Percentiles rank a stretch among this genome's conserved stretches.
Evolutionary conservation across 37 sponge, comb jelly and placozoan species (phyloP).

Genomic region (Ephydatia muelleri): DNA sequence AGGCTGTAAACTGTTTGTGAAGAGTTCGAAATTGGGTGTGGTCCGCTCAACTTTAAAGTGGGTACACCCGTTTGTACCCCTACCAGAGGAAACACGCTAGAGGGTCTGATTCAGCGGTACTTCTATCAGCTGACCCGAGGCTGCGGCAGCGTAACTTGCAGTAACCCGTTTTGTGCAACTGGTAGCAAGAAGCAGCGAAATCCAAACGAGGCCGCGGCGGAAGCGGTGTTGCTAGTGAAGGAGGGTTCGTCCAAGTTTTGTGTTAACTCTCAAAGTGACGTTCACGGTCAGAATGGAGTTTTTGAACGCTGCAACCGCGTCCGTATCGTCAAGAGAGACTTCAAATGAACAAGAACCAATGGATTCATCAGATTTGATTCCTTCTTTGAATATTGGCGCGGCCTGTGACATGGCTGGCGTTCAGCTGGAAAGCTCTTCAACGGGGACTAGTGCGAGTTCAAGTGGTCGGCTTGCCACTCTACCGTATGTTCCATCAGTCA

Average conservation of each 20-base stretch:
- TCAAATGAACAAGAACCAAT: not conserved
- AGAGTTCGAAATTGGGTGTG: not conserved
- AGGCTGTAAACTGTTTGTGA: not conserved
- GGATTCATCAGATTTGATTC: not conserved
- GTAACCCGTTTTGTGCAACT: constrained; percentile 74
- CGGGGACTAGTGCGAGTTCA: not conserved
- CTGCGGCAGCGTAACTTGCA: constrained; percentile 63
- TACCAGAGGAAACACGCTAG: not conserved
- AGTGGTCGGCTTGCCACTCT: not conserved
- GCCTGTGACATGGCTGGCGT: not conserved
- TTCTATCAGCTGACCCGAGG: constrained; percentile 81
- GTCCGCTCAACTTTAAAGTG: not conserved
- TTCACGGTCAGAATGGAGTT: not conserved
- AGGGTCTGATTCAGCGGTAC: constrained; percentile 29
- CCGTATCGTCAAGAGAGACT: not conserved
- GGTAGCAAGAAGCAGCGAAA: constrained; percentile 35
- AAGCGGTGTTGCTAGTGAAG: constrained; percentile 38
- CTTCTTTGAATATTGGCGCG: not conserved
- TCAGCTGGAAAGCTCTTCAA: not conserved
- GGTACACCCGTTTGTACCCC: not conserved
- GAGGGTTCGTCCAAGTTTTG: not conserved
- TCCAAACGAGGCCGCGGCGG: constrained; percentile 76
- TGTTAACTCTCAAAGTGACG: not conserved
- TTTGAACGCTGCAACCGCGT: not conserved
- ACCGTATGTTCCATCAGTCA: not conserved